Evolutionary conservation across 2,113 vertebrate genomes (phyloP).

Genomic region (Tetrao urogallus): DNA sequence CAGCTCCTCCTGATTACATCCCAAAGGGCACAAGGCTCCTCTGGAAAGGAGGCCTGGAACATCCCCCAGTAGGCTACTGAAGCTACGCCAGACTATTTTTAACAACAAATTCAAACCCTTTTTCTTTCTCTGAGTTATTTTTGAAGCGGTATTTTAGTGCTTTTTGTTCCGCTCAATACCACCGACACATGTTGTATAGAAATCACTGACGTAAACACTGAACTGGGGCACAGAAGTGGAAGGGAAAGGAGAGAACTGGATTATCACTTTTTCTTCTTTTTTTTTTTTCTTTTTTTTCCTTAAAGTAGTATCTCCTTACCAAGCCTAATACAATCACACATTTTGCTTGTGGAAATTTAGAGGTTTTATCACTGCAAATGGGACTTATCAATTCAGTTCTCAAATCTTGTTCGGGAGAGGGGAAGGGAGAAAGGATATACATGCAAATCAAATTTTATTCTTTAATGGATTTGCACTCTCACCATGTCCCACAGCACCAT

Average conservation of each 20-base stretch:
- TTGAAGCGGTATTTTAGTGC: slow-evolving; percentile 4
- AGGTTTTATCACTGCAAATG: background rate
- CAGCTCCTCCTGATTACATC: background rate
- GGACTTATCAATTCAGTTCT: background rate
- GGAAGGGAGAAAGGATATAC: background rate
- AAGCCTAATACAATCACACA: background rate
- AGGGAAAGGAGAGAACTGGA: background rate
- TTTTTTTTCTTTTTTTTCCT: background rate
- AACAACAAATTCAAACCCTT: slow-evolving; percentile 13
- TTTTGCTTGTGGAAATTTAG: background rate
- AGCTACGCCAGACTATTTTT: background rate
- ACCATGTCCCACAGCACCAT: slow-evolving; percentile 14
- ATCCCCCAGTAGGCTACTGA: background rate
- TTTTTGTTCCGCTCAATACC: slow-evolving; percentile 27
- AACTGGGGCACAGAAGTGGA: background rate
- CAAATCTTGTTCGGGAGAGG: rapidly evolving
- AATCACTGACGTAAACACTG: slow-evolving; percentile 30
- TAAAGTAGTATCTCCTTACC: background rate
- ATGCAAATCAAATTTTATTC: slow-evolving; percentile 37
- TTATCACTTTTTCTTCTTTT: background rate
- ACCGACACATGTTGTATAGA: background rate
- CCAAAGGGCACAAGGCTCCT: background rate
- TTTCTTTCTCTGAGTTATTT: slow-evolving; percentile 41
- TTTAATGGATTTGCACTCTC: slow-evolving; percentile 60
- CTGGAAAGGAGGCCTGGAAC: background rate